Percentiles rank a stretch among this genome's conserved stretches.
These are phyloP conservation scores for Monopterus albus DNA, from an alignment of 2,113 vertebrate species.

Conservation along the genomic window DNA sequence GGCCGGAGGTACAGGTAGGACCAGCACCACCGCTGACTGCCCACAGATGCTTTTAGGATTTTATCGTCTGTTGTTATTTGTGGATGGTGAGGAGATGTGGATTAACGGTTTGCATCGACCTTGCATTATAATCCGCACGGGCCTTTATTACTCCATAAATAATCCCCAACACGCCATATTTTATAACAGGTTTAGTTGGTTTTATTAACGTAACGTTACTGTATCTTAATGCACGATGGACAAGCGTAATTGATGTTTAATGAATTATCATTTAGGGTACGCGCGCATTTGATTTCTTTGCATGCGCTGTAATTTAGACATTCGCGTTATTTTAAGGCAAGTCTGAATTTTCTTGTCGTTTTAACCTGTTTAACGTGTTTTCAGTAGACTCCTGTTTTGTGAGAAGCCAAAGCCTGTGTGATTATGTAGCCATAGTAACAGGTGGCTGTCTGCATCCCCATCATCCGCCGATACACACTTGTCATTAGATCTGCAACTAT, in stretches of 20 bases:
- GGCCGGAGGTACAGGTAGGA: slow-evolving; percentile 63
- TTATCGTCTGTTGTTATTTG: background rate
- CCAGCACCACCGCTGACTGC: background rate
- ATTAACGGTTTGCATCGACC: slow-evolving; percentile 6
- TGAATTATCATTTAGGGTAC: background rate
- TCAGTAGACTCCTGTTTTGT: slow-evolving; percentile 21
- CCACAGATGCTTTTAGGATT: background rate
- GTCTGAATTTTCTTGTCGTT: background rate
- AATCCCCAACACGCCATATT: background rate
- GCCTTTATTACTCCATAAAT: background rate
- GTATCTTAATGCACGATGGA: background rate
- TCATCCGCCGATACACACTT: background rate
- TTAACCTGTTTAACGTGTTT: slow-evolving; percentile 12
- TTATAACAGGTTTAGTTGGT: too few species aligned
- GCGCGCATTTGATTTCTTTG: slow-evolving; percentile 19
- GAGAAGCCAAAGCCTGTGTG: slow-evolving; percentile 55
- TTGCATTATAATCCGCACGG: slow-evolving; percentile 28
- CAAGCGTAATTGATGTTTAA: background rate
- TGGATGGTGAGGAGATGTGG: background rate
- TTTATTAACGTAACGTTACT: too few species aligned
- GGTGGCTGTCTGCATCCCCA: slow-evolving; percentile 72
- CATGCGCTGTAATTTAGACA: background rate
- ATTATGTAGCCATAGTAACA: slow-evolving; percentile 82
- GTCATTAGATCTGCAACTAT: slow-evolving; percentile 24
- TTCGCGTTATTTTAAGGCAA: background rate